A percentile compares a stretch with the other conserved stretches of the same genome.
phyloP scores from a whole-genome alignment of 2,888 invertebrate species.

The Meghimatium bilineatum region DNA sequence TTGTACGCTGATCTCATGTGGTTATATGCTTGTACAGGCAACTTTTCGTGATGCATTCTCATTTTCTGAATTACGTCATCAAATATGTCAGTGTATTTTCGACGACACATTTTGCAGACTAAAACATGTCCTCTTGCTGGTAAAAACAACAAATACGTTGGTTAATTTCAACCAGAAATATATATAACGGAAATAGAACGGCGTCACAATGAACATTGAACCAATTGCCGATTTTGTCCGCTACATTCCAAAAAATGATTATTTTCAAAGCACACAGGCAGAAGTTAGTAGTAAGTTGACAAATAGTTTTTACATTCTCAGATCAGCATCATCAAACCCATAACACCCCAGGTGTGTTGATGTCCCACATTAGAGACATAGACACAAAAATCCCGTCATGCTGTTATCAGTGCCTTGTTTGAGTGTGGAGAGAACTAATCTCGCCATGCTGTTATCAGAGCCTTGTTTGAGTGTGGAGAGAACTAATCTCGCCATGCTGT shows the following conservation, averaged over 20 bases:
- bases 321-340: too few species aligned
- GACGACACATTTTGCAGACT: background rate
- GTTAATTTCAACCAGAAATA: background rate
- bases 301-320: too few species aligned
- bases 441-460: too few species aligned
- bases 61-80: too few species aligned
- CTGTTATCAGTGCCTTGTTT: too few species aligned
- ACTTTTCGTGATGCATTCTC: background rate
- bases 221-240: constrained; percentile 1
- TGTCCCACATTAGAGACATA: too few species aligned
- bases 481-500: too few species aligned
- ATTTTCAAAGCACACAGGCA: background rate
- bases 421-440: too few species aligned
- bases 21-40: background rate
- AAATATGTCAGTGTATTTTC: background rate
- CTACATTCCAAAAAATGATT: background rate
- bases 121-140: background rate
- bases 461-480: too few species aligned
- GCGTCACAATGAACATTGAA: background rate
- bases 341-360: too few species aligned
- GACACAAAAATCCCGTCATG: too few species aligned
- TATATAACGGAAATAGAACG: background rate
- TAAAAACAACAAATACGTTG: background rate
- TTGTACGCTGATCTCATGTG: too few species aligned
- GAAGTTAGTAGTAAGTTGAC: background rate